phyloP scores from a whole-genome alignment of 2,797 vertebrate species.

The Macropodus opercularis region DNA sequence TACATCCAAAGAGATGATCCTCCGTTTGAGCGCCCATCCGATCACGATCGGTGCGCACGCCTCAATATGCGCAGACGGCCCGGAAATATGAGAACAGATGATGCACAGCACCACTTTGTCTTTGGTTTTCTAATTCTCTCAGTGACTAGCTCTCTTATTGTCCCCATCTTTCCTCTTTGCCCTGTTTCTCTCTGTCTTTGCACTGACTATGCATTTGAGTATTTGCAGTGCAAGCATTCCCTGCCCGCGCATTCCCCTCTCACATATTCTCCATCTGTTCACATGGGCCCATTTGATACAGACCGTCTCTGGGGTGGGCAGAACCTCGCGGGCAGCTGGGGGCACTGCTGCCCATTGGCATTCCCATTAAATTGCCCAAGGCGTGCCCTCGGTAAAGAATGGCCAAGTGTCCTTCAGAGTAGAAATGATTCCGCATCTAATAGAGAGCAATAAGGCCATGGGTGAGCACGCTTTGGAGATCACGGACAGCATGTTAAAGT shows the following conservation, averaged over 20 bases:
- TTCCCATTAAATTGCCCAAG: constrained; percentile 46
- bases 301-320: constrained; percentile 43
- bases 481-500: neutral
- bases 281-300: constrained; percentile 40
- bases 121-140: constrained; percentile 27
- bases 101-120: constrained; percentile 29
- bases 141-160: constrained; percentile 18
- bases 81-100: constrained; percentile 55
- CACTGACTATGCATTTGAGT: constrained; percentile 35
- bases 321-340: constrained; percentile 58
- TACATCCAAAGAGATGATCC: constrained; percentile 53
- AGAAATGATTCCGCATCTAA: constrained; percentile 18
- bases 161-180: constrained; percentile 16
- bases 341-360: constrained; percentile 42
- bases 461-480: neutral
- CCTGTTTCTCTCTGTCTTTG: constrained; percentile 26
- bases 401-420: constrained; percentile 39
- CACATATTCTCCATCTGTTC: constrained; percentile 60
- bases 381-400: constrained; percentile 38
- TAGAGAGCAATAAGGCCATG: neutral
- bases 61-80: constrained; percentile 42
- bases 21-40: constrained; percentile 52
- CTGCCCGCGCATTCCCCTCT: constrained; percentile 30
- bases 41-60: constrained; percentile 50
- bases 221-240: constrained; percentile 57